Conservation (phyloP, 1,140 invertebrate species). For the Caligus rogercresseyi region DNA sequence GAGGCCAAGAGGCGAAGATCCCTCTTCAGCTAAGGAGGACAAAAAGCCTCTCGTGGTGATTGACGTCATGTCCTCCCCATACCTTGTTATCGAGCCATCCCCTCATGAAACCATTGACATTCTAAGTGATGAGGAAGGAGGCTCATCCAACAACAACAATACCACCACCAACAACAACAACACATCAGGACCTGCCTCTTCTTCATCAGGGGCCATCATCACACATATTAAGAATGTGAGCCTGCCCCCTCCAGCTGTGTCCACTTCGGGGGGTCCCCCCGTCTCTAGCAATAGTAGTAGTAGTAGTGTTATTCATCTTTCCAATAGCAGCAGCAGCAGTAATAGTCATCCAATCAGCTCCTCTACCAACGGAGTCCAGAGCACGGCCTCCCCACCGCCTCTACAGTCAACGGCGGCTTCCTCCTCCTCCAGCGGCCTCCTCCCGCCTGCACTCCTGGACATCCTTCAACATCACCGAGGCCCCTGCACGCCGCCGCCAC, state of each 20-base stretch:
- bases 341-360: too few relatives aligned
- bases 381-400: not conserved
- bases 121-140: constrained; percentile 9
- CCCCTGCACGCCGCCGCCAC: constrained; percentile 1
- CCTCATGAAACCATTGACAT: constrained; percentile 13
- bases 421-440: not conserved
- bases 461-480: constrained; percentile 7
- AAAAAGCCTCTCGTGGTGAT: constrained; percentile 10
- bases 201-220: not conserved
- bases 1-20: not conserved
- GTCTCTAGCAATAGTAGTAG: not conserved
- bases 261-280: not conserved
- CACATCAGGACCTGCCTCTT: not conserved
- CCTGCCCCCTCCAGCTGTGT: too few relatives aligned
- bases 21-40: not conserved
- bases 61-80: constrained; percentile 16
- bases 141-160: not conserved
- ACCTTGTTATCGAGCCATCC: constrained; percentile 10
- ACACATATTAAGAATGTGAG: not conserved
- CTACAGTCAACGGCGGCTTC: not conserved
- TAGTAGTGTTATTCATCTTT: not conserved
- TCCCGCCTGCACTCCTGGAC: not conserved
- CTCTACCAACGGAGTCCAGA: not conserved
- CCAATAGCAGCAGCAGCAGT: too few relatives aligned
- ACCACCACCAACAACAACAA: not conserved